Base-by-base conservation (phyloP, 2,888 invertebrate species). In the Uropetala carovei region DNA sequence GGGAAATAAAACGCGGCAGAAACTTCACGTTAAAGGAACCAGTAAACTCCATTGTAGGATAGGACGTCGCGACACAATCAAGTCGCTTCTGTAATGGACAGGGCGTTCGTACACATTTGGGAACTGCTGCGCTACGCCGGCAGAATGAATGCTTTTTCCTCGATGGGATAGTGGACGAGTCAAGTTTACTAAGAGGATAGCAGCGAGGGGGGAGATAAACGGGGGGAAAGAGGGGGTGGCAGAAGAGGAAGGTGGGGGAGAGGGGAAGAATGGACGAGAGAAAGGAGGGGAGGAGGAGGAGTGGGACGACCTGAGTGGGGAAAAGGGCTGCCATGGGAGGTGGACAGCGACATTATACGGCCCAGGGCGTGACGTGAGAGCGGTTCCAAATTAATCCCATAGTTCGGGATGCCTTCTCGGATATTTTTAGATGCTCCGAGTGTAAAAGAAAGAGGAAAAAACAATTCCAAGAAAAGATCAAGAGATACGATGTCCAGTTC, bases 1-100 rank as follows among this genome's bases (percentile, higher is more conserved):
- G 11, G 27, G 75, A 27, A 75, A 75, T 75, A 22, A 75, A 75
- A 75, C 75, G 18, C 43, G 9, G 89, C 89, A 43, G 64, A 89
- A 89, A 89, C 89, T 89, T 89, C 27, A 64, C 43, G 64, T 64
- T 89, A 64, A 89, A 89, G 89, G 89, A 68, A 89, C 64, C 43
- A 58, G 89, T 68, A 43, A 57, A 64, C 89, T 58, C 68, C 30
- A 89, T 89, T 89, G 89, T 89, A 64, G 30, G 64, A 64, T 64
- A n/a, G 68, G 56, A 86, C 43, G 27, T 18, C 64, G 43, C 89
- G 89, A 89, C 64, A 89, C 60, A 89, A 89, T 89, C 89, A 64
- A 64, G 89, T 89, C 89, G 27, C 64, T 89, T 30, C 89, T 43
- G 64, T 89, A 68, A 89, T 64, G 59, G 89, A 64, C 43, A 43